These are phyloP conservation scores for Drosophila kambysellisi DNA, from an alignment of 2,888 invertebrate genomes.

Conservation along the genomic window DNA sequence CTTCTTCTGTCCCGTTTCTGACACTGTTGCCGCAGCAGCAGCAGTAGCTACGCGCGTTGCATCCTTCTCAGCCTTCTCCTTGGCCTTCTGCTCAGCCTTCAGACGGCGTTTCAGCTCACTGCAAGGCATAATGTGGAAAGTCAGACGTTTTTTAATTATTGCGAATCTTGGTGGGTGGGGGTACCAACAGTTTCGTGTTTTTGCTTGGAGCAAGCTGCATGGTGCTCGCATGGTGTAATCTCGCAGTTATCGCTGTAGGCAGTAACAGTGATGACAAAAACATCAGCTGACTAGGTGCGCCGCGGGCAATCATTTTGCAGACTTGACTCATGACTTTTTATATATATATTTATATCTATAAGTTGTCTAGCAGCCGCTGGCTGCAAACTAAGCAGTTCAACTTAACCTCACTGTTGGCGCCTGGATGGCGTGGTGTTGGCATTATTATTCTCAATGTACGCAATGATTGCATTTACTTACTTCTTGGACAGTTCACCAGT, in stretches of 20 bases:
- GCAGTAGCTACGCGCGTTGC: conserved; percentile 85
- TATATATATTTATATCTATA: conserved; percentile 4
- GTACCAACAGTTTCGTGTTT: conserved; percentile 79
- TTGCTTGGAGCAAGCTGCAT: conserved; percentile 71
- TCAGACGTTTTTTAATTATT: conserved; percentile 6
- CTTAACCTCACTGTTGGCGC: conserved; percentile 53
- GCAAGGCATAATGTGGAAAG: conserved; percentile 71
- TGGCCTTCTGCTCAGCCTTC: conserved; percentile 96
- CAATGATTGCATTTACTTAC: conserved; percentile 71
- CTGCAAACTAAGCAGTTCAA: conserved; percentile 36
- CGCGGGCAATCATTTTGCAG: conserved; percentile 42
- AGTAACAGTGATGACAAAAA: conserved; percentile 11
- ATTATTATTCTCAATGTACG: conserved; percentile 1
- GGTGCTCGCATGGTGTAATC: conserved; percentile 52
- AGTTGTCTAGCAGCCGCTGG: conserved; percentile 15
- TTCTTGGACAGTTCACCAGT: conserved; percentile 83
- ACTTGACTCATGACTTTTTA: neutral
- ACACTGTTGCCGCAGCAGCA: conserved; percentile 82
- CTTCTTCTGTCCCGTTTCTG: conserved; percentile 83
- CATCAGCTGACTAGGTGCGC: conserved; percentile 32
- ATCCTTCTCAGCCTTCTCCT: conserved; percentile 94
- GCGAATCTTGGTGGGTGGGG: neutral
- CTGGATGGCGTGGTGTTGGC: conserved; percentile 20
- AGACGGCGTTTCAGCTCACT: conserved; percentile 97
- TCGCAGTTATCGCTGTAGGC: conserved; percentile 8